These are phyloP conservation scores for Mohoua ochrocephala DNA, from an alignment of 2,113 vertebrate species.

Conservation along the genomic window DNA sequence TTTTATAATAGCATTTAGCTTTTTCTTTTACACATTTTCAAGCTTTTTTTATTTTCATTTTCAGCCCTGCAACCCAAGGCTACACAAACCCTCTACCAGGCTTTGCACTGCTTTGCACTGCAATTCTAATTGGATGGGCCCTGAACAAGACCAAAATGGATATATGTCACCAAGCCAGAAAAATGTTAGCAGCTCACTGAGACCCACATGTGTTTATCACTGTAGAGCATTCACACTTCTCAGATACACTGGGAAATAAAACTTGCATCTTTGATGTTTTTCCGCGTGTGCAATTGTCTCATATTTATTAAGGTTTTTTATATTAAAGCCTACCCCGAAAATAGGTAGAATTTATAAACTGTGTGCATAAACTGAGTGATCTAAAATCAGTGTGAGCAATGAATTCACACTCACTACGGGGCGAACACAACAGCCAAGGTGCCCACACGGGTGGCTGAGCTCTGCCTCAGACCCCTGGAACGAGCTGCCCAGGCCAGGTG, in stretches of 20 bases:
- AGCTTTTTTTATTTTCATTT: not conserved
- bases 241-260: not conserved
- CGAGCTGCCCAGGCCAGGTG: not conserved
- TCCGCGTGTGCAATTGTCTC: not conserved
- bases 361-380: not conserved
- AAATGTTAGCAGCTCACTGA: not conserved
- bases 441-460: not conserved
- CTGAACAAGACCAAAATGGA: not conserved
- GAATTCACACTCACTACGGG: not conserved
- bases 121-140: not conserved
- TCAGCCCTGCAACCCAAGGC: not conserved
- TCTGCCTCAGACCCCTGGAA: not conserved
- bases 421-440: not conserved
- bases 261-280: not conserved
- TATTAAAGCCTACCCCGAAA: not conserved
- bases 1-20: not conserved
- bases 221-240: not conserved
- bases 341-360: rapidly evolving
- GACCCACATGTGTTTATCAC: not conserved
- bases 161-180: not conserved
- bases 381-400: not conserved
- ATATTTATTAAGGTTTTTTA: not conserved
- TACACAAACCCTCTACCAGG: not conserved
- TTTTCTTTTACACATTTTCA: not conserved
- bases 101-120: not conserved